Percentiles rank a stretch among this genome's conserved stretches.
phyloP scores from a whole-genome alignment of 2,113 vertebrate species.

The Lonchura striata region DNA sequence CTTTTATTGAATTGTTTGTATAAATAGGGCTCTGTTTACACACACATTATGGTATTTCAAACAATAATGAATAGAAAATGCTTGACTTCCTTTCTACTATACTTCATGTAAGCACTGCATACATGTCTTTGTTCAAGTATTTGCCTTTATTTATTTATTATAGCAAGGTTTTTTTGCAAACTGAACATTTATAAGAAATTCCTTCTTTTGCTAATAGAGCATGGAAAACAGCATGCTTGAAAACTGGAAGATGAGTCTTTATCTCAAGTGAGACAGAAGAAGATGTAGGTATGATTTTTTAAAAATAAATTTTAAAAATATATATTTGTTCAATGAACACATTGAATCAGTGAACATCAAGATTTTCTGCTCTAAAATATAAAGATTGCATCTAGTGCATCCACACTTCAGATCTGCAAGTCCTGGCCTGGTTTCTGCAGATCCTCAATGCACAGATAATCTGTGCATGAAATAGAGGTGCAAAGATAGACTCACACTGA shows the following conservation, averaged over 20 bases:
- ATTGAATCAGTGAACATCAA: not conserved
- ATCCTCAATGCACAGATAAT: not conserved
- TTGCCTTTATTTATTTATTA: not conserved
- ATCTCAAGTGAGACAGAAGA: not conserved
- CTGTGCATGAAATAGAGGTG: not conserved
- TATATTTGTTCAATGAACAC: not conserved
- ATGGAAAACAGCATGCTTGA: not conserved
- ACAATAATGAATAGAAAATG: not conserved
- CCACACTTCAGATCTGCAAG: not conserved
- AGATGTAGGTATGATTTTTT: not conserved
- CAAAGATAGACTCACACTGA: not conserved
- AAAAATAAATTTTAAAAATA: not conserved
- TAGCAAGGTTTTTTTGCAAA: not conserved
- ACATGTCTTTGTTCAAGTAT: not conserved
- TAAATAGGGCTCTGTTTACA: not conserved
- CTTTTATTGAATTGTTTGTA: not conserved
- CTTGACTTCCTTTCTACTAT: not conserved
- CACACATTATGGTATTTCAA: not conserved
- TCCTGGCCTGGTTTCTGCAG: not conserved
- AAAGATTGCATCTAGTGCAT: not conserved
- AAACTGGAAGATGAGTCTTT: not conserved
- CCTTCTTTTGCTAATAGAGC: not conserved
- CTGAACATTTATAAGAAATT: not conserved
- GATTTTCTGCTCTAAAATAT: not conserved
- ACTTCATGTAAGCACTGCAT: not conserved